Percentiles rank a stretch among this genome's conserved stretches.
phyloP scores from a whole-genome alignment of 2,888 invertebrate genomes.

The Oligia latruncula region DNA sequence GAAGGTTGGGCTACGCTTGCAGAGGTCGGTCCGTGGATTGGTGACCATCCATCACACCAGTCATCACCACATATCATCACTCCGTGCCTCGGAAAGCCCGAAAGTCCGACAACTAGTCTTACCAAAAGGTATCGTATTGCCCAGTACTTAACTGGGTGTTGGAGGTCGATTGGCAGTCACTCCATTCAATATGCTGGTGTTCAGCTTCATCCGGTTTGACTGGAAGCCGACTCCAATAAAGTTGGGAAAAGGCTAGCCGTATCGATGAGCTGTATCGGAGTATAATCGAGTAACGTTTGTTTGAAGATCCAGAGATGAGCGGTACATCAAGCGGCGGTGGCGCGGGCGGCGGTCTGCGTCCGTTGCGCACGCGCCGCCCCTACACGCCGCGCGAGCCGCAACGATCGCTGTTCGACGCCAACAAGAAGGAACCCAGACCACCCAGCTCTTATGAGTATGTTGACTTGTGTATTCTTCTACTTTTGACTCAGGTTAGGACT shows the following conservation, averaged over 20 bases:
- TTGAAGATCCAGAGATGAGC: slow-evolving; percentile 78
- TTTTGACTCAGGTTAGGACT: not conserved
- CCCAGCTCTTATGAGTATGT: slow-evolving; percentile 94
- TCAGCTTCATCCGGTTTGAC: not conserved
- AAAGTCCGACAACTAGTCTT: not conserved
- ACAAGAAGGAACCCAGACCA: slow-evolving; percentile 88
- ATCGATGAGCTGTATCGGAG: not conserved
- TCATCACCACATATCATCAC: not conserved
- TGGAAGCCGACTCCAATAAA: not conserved
- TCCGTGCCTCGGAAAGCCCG: not conserved
- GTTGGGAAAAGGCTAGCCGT: no score
- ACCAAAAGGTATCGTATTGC: not conserved
- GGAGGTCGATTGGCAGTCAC: not conserved
- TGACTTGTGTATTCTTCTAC: not conserved
- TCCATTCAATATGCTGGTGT: not conserved
- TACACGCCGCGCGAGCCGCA: slow-evolving; percentile 96
- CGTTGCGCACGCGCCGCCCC: slow-evolving; percentile 95
- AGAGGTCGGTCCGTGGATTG: not conserved
- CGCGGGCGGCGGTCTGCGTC: slow-evolving; percentile 82
- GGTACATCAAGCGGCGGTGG: slow-evolving; percentile 68
- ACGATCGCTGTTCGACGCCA: slow-evolving; percentile 92
- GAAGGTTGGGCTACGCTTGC: not conserved
- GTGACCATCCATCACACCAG: not conserved
- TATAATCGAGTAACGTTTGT: not conserved
- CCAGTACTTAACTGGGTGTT: not conserved